Base-by-base conservation (phyloP, 2,113 vertebrate species). In the Alouatta palliata region DNA sequence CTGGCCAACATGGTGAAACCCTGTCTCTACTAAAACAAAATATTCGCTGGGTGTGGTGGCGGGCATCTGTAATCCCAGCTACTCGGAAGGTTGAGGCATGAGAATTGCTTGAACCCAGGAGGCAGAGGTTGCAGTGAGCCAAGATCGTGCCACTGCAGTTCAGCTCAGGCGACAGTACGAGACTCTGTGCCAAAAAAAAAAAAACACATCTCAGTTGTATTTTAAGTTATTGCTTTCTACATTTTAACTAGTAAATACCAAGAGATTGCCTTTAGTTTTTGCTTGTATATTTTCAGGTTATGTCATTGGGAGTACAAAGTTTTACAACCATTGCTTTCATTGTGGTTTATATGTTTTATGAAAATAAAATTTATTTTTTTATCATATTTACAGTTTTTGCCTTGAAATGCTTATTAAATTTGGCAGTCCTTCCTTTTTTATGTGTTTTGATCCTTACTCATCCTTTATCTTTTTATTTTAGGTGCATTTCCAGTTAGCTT, bases 331-430 rank as follows among this genome's bases (percentile, higher is more conserved):
- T 64, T 85, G 19, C 30, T 95, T 95, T 94, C 32, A 84, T 54
- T 54, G 32, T 91, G n/a, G 17, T 35, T 77, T 52, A 35, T 76
- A 13, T 1, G 52, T 79, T 68, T 88, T 85, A 40, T 32, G 9
- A 96, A 93, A 84, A 79, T n/a, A 94, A 91, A 77, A 82, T 45
- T 68, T 52, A 8, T 75, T 84, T 71, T 71, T 73, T 86, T 40
- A 32, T 85, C 43, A 54, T 54, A 21, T 66, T 87, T 75, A 10
- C 0, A 94, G 16, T 25, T 73, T 94, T 95, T 91, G 23, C 32
- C 52, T 88, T 95, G 61, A 93, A 79, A 37, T 91, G 71, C 17
- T 54, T 70, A 75, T 75, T 83, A 73, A 84, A 27, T 90, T 92
- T 66, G 79, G 49, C 56, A 83, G 35, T 5, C 61, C 35, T 73